Evolutionary conservation across 2,113 vertebrate species (phyloP).

Genomic region (Calyptommatus sinebrachiatus): DNA sequence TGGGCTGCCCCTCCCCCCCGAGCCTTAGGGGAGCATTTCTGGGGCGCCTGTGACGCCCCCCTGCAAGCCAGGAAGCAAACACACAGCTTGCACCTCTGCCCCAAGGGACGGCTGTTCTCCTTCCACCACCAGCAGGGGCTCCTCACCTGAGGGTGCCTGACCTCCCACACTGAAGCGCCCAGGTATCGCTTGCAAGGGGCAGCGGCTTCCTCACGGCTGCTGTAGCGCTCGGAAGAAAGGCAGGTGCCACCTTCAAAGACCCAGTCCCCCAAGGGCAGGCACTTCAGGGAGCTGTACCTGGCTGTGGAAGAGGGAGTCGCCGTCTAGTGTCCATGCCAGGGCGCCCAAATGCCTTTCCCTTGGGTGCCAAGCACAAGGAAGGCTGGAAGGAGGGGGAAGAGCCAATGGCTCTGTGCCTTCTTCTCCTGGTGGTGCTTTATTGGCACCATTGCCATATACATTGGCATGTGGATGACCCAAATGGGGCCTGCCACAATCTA

Average conservation of each 20-base stretch:
- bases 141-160: background rate
- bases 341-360: too few species aligned
- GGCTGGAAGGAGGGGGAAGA: too few species aligned
- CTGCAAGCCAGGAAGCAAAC: background rate
- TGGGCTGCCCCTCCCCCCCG: background rate
- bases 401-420: too few species aligned
- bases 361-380: too few species aligned
- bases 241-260: constrained; percentile 7
- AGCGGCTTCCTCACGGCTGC: background rate
- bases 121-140: too few species aligned
- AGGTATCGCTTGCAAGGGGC: constrained; percentile 14
- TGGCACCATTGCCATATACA: too few species aligned
- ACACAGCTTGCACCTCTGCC: background rate
- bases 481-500: too few species aligned
- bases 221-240: background rate
- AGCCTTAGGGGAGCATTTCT: too few species aligned
- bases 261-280: constrained; percentile 16
- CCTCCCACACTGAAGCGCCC: background rate
- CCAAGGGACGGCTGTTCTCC: too few species aligned
- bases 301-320: background rate
- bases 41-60: background rate
- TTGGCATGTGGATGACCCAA: too few species aligned
- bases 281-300: constrained; percentile 14
- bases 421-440: too few species aligned
- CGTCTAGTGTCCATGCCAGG: too few species aligned